Percentiles rank a stretch among this genome's conserved stretches.
These are phyloP conservation scores for Mycteria americana DNA, from an alignment of 2,797 vertebrate species.

Conservation along the genomic window DNA sequence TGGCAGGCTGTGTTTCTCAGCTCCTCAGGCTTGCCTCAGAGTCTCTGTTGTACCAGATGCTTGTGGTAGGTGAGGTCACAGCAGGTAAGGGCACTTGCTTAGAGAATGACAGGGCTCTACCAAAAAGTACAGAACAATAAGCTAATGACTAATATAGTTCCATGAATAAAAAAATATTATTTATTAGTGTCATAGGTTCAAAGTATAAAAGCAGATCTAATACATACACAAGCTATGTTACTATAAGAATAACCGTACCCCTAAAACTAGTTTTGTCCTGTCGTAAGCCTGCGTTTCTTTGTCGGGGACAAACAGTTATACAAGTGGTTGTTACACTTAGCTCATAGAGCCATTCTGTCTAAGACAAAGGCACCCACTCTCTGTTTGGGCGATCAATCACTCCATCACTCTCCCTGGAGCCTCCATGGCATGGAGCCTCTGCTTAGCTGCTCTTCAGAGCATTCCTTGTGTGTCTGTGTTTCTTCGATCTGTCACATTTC, in stretches of 20 bases:
- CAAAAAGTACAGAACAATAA: neutral
- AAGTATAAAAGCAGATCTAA: neutral
- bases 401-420: neutral
- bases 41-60: neutral
- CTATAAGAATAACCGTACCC: neutral
- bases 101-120: neutral
- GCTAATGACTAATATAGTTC: neutral
- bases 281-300: neutral
- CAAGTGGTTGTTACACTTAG: no score
- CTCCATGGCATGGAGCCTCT: neutral
- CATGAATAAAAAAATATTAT: neutral
- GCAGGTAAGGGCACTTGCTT: neutral
- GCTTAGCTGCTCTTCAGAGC: neutral
- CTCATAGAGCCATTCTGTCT: neutral
- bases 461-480: neutral
- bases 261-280: neutral
- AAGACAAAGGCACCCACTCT: neutral
- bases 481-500: neutral
- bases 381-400: neutral
- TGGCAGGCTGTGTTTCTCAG: neutral
- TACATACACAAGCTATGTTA: neutral
- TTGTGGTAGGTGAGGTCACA: neutral
- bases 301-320: neutral
- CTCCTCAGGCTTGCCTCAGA: no score
- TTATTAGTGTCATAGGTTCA: neutral